Conservation (phyloP, 2,888 invertebrate genomes). For the Desoria tigrina region DNA sequence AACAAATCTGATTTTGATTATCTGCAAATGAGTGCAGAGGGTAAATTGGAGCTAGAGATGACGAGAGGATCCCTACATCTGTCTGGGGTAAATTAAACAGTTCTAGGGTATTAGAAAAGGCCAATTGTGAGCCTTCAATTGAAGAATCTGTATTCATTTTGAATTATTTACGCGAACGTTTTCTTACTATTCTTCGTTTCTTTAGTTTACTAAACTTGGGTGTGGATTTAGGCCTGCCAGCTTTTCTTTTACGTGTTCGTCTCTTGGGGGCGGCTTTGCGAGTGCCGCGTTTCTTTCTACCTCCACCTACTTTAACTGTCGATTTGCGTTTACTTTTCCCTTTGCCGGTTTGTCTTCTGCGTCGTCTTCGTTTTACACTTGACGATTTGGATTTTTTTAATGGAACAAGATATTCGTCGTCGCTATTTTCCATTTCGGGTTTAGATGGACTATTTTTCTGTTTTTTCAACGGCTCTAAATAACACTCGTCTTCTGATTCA, state of each 20-base stretch:
- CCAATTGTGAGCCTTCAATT: too few relatives aligned
- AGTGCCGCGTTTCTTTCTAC: neutral
- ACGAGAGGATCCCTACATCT: neutral
- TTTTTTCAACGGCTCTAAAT: too few relatives aligned
- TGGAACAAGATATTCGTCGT: too few relatives aligned
- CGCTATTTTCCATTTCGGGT: too few relatives aligned
- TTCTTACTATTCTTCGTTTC: too few relatives aligned
- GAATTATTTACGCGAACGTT: too few relatives aligned
- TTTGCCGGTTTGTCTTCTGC: neutral
- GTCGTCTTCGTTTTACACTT: neutral
- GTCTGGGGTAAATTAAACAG: neutral
- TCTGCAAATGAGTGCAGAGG: neutral
- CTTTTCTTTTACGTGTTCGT: too few relatives aligned
- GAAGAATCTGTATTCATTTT: too few relatives aligned
- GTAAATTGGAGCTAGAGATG: neutral
- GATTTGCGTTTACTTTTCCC: neutral
- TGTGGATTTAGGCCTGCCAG: too few relatives aligned
- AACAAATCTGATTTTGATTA: neutral
- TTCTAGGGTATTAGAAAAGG: neutral
- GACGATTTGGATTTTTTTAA: neutral
- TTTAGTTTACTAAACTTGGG: too few relatives aligned
- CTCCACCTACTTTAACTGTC: neutral
- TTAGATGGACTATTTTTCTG: too few relatives aligned
- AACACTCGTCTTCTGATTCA: too few relatives aligned
- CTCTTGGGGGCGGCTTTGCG: neutral